Conservation (phyloP, 2,888 invertebrate genomes). For the Tipula helvola region DNA sequence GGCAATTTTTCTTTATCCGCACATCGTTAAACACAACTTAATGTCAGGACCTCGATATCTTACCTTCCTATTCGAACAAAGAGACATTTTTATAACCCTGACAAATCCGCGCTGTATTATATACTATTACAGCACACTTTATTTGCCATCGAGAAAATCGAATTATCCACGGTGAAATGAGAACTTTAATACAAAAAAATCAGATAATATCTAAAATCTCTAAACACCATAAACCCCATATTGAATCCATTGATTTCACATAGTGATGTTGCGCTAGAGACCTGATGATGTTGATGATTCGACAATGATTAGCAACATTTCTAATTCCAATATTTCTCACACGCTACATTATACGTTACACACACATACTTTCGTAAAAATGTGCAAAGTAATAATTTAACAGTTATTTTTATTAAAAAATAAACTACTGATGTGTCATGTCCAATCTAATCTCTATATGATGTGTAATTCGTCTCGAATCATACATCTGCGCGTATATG, state of each 20-base stretch:
- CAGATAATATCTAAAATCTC: background rate
- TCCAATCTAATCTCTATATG: background rate
- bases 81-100: too few species aligned
- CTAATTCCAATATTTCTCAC: background rate
- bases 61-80: too few species aligned
- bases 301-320: background rate
- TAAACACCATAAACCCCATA: background rate
- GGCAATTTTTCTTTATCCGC: too few species aligned
- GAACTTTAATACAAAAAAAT: background rate
- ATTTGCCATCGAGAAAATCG: too few species aligned
- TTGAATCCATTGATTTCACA: background rate
- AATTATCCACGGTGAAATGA: background rate
- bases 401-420: background rate
- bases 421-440: background rate
- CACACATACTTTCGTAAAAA: background rate
- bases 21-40: too few species aligned
- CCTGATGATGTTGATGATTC: background rate
- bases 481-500: background rate
- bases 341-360: background rate
- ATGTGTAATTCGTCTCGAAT: background rate
- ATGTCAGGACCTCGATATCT: too few species aligned
- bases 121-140: too few species aligned
- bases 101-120: too few species aligned
- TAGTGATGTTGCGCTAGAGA: background rate
- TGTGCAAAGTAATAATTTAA: background rate